Percentiles rank a stretch among this genome's conserved stretches.
phyloP scores from a whole-genome alignment of 1,140 invertebrate genomes.

The Delia radicum region DNA sequence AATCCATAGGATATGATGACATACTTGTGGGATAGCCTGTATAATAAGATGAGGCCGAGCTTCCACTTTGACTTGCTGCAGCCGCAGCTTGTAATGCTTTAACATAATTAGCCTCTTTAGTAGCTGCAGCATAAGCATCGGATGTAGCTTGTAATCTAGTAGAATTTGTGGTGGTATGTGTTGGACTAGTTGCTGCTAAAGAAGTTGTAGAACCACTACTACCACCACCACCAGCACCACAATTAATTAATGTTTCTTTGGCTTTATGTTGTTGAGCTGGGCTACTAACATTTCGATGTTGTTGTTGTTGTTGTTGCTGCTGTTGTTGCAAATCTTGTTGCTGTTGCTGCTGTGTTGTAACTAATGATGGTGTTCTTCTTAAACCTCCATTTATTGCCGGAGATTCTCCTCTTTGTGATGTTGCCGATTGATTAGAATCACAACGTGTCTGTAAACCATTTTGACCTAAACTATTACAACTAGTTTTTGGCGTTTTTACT shows the following conservation, averaged over 20 bases:
- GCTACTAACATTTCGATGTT: slow-evolving; percentile 29
- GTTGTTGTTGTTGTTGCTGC: background rate
- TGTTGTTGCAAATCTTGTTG: background rate
- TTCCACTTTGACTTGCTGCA: slow-evolving; percentile 56
- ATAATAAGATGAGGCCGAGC: slow-evolving; percentile 63
- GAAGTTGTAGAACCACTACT: background rate
- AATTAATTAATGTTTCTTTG: slow-evolving; percentile 44
- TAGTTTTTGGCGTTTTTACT: slow-evolving; percentile 44
- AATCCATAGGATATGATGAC: slow-evolving; percentile 66
- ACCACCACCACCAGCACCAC: background rate
- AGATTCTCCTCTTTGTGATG: slow-evolving; percentile 51
- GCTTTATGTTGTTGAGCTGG: slow-evolving; percentile 51
- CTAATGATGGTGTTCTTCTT: slow-evolving; percentile 38
- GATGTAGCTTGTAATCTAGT: slow-evolving; percentile 47
- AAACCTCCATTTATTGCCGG: slow-evolving; percentile 34
- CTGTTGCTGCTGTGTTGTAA: background rate
- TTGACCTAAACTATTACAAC: slow-evolving; percentile 24
- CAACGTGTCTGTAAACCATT: slow-evolving; percentile 45
- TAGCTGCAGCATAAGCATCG: slow-evolving; percentile 37
- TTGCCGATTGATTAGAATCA: slow-evolving; percentile 56
- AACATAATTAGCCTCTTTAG: slow-evolving; percentile 50
- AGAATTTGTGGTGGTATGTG: slow-evolving; percentile 32
- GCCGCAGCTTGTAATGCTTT: slow-evolving; percentile 59
- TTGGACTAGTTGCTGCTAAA: slow-evolving; percentile 19
- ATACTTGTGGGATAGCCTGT: slow-evolving; percentile 59